phyloP scores from a whole-genome alignment of 2,888 invertebrate species.

The Julus scandinavius region DNA sequence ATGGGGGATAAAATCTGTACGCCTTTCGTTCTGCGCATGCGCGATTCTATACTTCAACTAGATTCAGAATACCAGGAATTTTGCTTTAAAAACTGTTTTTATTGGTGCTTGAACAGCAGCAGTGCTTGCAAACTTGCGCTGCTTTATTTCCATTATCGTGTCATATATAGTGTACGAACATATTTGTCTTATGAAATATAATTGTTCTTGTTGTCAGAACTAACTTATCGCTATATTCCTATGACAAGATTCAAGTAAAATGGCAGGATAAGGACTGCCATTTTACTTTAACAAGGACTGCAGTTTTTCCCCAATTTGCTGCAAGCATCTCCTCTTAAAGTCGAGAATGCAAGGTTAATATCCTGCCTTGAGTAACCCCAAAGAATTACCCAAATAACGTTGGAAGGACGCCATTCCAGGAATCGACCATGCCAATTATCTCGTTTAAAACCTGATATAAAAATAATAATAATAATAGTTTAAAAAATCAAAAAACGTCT shows the following conservation, averaged over 20 bases:
- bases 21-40: too few species aligned
- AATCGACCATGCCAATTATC: not conserved
- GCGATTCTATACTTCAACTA: too few species aligned
- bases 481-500: not conserved
- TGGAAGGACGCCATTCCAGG: not conserved
- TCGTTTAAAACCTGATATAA: not conserved
- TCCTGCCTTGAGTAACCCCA: slow-evolving; percentile 20
- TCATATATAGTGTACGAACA: too few species aligned
- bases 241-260: not conserved
- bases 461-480: not conserved
- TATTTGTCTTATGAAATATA: too few species aligned
- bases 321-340: not conserved
- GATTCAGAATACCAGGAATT: too few species aligned
- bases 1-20: too few species aligned
- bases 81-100: too few species aligned
- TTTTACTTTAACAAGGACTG: not conserved
- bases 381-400: slow-evolving; percentile 13
- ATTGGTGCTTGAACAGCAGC: too few species aligned
- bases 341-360: slow-evolving; percentile 34
- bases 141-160: too few species aligned
- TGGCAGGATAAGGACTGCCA: not conserved
- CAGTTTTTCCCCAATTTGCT: not conserved
- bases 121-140: too few species aligned
- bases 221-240: not conserved
- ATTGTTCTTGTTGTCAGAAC: too few species aligned